phyloP scores from a whole-genome alignment of 2,888 invertebrate genomes.

The Lordiphosa andalusiaca region DNA sequence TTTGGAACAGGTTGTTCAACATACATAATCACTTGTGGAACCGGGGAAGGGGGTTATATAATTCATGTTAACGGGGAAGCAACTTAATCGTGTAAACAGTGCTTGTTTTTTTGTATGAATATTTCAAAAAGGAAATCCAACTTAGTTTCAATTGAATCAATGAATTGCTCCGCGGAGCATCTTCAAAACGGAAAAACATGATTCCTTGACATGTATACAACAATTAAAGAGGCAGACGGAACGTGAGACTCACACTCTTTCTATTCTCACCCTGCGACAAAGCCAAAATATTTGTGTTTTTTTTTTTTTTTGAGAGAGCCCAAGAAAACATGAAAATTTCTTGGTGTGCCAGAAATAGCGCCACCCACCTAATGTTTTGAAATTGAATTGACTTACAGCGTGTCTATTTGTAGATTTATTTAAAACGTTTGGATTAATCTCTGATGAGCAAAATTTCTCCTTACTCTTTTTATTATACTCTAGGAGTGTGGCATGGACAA shows the following conservation, averaged over 20 bases:
- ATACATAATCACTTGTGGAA: slow-evolving; percentile 4
- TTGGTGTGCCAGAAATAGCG: slow-evolving; percentile 57
- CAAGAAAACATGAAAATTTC: slow-evolving; percentile 66
- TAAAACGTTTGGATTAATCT: slow-evolving; percentile 45
- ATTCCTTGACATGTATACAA: slow-evolving; percentile 26
- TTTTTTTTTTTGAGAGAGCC: slow-evolving; percentile 42
- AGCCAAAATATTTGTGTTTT: slow-evolving; percentile 40
- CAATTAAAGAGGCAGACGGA: slow-evolving; percentile 6
- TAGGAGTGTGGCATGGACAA: slow-evolving; percentile 52
- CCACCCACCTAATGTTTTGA: slow-evolving; percentile 65
- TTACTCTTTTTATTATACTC: slow-evolving; percentile 15
- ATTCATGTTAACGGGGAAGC: slow-evolving; percentile 8
- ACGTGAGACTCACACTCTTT: slow-evolving; percentile 6
- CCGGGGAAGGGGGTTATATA: not conserved
- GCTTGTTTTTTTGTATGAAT: no score
- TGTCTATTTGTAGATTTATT: slow-evolving; percentile 16
- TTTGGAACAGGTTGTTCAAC: not conserved
- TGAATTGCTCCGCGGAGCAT: slow-evolving; percentile 37
- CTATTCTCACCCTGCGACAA: slow-evolving; percentile 24
- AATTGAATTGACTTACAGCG: slow-evolving; percentile 62
- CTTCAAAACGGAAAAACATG: slow-evolving; percentile 15
- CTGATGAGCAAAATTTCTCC: slow-evolving; percentile 49
- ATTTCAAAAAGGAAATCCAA: slow-evolving; percentile 38
- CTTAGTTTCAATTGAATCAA: slow-evolving; percentile 53
- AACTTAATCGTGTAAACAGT: no score